phyloP scores from a whole-genome alignment of 2,113 vertebrate genomes.

The Hiodon alosoides region DNA sequence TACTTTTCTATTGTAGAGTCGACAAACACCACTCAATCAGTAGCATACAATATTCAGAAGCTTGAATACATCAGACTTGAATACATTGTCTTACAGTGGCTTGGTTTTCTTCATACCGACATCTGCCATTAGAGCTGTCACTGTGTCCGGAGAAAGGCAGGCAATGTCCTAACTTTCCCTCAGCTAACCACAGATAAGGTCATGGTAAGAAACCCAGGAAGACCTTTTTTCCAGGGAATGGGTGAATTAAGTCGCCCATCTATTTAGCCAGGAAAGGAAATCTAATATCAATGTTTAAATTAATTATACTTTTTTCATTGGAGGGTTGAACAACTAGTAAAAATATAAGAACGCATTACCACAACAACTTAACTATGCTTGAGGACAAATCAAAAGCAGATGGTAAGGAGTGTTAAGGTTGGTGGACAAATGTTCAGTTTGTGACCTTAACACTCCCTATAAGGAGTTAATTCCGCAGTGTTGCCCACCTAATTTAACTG shows the following conservation, averaged over 20 bases:
- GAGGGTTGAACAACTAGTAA: not conserved
- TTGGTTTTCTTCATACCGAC: not conserved
- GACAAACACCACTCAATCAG: no score
- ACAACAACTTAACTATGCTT: not conserved
- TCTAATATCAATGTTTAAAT: slow-evolving; percentile 23
- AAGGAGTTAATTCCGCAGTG: no score
- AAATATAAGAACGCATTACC: not conserved
- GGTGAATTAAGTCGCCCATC: slow-evolving; percentile 6
- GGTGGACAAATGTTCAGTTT: no score
- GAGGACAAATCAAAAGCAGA: no score
- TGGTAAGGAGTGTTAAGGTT: no score
- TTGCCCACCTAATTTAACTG: not conserved
- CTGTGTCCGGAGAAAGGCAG: not conserved
- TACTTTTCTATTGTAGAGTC: no score
- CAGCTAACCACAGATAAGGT: slow-evolving; percentile 2
- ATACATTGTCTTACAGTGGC: no score
- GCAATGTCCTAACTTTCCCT: not conserved
- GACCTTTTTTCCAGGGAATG: slow-evolving; percentile 5
- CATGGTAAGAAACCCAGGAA: not conserved
- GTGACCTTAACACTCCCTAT: no score
- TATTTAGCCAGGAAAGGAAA: slow-evolving; percentile 29
- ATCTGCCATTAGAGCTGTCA: slow-evolving; percentile 7
- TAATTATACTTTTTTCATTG: not conserved
- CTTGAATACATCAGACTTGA: no score
- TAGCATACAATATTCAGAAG: no score